phyloP scores from a whole-genome alignment of 1,140 invertebrate species.

The Euwallacea similis region DNA sequence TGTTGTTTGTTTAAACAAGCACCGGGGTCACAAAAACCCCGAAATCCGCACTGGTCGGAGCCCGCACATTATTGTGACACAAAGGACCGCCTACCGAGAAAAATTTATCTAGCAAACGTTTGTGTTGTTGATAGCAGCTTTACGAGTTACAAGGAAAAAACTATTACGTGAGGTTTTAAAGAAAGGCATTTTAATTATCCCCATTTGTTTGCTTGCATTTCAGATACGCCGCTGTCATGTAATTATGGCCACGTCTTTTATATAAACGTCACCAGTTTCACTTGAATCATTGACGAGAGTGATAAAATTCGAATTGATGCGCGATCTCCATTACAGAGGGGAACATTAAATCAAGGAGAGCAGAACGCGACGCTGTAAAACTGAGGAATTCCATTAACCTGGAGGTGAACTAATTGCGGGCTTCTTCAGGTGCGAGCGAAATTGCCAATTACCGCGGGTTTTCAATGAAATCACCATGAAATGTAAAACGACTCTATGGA shows the following conservation, averaged over 20 bases:
- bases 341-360: constrained; percentile 1
- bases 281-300: background rate
- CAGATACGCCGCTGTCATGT: constrained; percentile 11
- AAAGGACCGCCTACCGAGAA: constrained; percentile 23
- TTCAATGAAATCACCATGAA: background rate
- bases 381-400: constrained; percentile 2
- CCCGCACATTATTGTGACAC: constrained; percentile 10
- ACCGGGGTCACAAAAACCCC: constrained; percentile 3
- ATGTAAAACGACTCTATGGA: too few relatives aligned
- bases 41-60: background rate
- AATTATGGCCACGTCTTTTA: constrained; percentile 2
- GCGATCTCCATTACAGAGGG: background rate
- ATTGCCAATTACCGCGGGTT: background rate
- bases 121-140: constrained; percentile 22
- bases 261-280: background rate
- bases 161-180: constrained; percentile 17
- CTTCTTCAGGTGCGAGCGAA: constrained; percentile 8
- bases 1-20: background rate
- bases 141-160: constrained; percentile 26
- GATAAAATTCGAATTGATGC: background rate
- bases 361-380: background rate
- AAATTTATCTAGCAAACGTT: constrained; percentile 28
- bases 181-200: constrained; percentile 27
- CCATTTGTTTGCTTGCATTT: constrained; percentile 10
- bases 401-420: constrained; percentile 7